Percentiles rank a stretch among this genome's conserved stretches.
phyloP scores from a whole-genome alignment of 2,113 vertebrate species.

The Gadus macrocephalus region DNA sequence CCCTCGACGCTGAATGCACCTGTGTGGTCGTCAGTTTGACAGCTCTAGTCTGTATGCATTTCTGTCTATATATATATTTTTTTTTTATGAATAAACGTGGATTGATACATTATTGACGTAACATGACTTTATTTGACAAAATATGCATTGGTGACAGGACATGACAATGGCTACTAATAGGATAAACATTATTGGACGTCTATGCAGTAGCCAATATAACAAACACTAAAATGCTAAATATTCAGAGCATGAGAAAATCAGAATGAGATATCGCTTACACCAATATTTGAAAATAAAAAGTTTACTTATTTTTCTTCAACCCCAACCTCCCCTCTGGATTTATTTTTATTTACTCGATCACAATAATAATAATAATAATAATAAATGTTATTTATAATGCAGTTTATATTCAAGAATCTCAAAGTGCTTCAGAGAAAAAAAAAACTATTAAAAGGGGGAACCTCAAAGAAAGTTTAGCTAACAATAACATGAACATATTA shows the following conservation, averaged over 20 bases:
- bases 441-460: too few relatives aligned
- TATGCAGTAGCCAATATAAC: slow-evolving; percentile 9
- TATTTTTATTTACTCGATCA: too few relatives aligned
- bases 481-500: too few relatives aligned
- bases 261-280: slow-evolving; percentile 9
- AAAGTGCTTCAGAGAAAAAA: too few relatives aligned
- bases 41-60: slow-evolving; percentile 45
- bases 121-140: slow-evolving; percentile 1
- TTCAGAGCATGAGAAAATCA: not conserved
- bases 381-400: too few relatives aligned
- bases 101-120: too few relatives aligned
- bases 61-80: not conserved
- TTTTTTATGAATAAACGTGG: not conserved
- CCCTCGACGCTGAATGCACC: slow-evolving; percentile 45
- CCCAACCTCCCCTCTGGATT: too few relatives aligned
- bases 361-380: too few relatives aligned
- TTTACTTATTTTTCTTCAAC: not conserved
- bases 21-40: slow-evolving; percentile 59
- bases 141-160: not conserved
- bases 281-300: not conserved
- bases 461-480: too few relatives aligned
- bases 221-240: slow-evolving; percentile 6
- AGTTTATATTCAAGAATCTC: too few relatives aligned
- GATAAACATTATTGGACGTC: not conserved
- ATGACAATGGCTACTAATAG: not conserved